phyloP scores from a whole-genome alignment of 2,888 invertebrate species.

The Zygothrica quintamaculata region DNA sequence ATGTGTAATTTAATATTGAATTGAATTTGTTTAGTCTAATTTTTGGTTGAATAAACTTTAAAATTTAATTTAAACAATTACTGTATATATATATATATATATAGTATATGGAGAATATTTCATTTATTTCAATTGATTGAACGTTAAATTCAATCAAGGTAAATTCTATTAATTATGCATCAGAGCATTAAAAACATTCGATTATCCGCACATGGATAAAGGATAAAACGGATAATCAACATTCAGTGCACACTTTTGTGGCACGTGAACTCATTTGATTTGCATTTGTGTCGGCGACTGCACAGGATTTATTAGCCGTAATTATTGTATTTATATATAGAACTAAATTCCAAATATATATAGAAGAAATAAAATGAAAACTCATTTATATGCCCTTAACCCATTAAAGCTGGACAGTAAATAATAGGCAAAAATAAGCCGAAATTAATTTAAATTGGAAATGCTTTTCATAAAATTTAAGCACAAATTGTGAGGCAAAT shows the following conservation, averaged over 20 bases:
- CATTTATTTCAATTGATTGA: constrained; percentile 7
- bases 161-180: constrained; percentile 23
- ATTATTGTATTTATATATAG: constrained; percentile 34
- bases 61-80: constrained; percentile 1
- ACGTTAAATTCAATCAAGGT: constrained; percentile 12
- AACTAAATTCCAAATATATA: constrained; percentile 42
- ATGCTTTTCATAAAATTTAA: no score
- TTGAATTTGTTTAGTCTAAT: no score
- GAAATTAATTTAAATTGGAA: no score
- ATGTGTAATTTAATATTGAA: no score
- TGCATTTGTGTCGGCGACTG: constrained; percentile 23
- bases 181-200: background rate
- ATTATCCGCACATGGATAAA: background rate
- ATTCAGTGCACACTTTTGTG: background rate
- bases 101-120: no score
- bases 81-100: no score
- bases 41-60: no score
- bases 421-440: no score
- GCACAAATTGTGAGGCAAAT: no score
- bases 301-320: constrained; percentile 51
- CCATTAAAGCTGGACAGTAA: no score
- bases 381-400: no score
- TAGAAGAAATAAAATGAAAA: background rate
- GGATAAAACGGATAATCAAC: no score
- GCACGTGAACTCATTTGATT: background rate